Evolutionary conservation across 2,888 invertebrate species (phyloP).

Genomic region (Cantharis rustica): DNA sequence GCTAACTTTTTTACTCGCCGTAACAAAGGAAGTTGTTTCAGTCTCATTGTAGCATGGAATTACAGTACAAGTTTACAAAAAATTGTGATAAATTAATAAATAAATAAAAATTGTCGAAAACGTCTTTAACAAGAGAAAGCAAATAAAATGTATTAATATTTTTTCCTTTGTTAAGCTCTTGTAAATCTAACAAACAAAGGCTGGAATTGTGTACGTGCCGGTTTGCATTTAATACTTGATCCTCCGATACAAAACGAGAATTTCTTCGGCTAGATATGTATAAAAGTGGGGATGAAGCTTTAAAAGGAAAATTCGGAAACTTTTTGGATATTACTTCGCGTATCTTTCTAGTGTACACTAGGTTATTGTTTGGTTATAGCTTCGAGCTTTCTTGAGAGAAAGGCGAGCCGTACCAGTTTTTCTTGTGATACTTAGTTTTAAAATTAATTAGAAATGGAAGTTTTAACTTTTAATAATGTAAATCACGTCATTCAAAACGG

Average conservation of each 20-base stretch:
- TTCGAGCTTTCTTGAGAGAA: conserved; percentile 38
- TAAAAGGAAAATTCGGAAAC: conserved; percentile 10
- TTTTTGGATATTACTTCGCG: conserved; percentile 12
- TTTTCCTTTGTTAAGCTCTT: conserved; percentile 8
- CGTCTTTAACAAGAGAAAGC: neutral
- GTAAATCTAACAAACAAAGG: conserved; percentile 21
- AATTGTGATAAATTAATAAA: neutral
- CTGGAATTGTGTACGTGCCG: conserved; percentile 19
- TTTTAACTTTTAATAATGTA: conserved; percentile 46
- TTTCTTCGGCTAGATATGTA: conserved; percentile 3
- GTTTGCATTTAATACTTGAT: conserved; percentile 11
- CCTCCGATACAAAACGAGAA: conserved; percentile 12
- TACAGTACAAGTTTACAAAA: neutral
- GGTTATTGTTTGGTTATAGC: conserved; percentile 8
- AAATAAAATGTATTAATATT: neutral
- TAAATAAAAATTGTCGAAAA: neutral
- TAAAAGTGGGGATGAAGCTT: conserved; percentile 12
- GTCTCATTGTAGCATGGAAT: neutral
- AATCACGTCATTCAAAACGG: conserved; percentile 50
- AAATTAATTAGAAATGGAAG: conserved; percentile 44
- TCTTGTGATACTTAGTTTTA: conserved; percentile 47
- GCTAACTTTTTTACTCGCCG: neutral
- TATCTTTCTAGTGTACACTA: conserved; percentile 1
- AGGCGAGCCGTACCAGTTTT: conserved; percentile 40
- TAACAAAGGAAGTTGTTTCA: neutral